Conservation (phyloP, 2,113 vertebrate genomes). For the Synchiropus splendidus region DNA sequence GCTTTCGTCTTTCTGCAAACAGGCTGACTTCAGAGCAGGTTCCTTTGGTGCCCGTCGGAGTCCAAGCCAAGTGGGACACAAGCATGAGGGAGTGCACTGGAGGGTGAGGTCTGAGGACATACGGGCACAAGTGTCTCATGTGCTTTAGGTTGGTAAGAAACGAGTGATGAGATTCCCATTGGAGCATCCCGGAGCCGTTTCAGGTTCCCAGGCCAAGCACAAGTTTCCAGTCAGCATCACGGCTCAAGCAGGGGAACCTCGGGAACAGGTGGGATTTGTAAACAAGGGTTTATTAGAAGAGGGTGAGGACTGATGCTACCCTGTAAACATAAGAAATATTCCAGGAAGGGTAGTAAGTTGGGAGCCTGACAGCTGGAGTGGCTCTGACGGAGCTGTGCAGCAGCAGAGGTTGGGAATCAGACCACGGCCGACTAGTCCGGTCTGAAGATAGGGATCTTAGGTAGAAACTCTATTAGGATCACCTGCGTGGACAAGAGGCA, state of each 20-base stretch:
- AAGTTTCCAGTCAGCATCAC: too few relatives aligned
- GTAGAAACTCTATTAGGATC: slow-evolving; percentile 99
- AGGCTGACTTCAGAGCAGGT: too few relatives aligned
- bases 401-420: slow-evolving; percentile 70
- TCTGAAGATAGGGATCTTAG: slow-evolving; percentile 99
- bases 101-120: slow-evolving; percentile 7
- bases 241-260: too few relatives aligned
- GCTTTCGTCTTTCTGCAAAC: too few relatives aligned
- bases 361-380: slow-evolving; percentile 20
- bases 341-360: slow-evolving; percentile 7
- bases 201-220: not conserved
- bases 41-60: not conserved
- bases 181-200: slow-evolving; percentile 14
- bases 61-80: not conserved
- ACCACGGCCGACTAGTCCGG: slow-evolving; percentile 79
- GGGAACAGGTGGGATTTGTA: slow-evolving; percentile 27
- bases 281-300: slow-evolving; percentile 23
- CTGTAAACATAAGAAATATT: slow-evolving; percentile 53
- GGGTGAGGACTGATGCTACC: slow-evolving; percentile 15
- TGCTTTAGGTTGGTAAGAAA: slow-evolving; percentile 26
- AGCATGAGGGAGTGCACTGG: slow-evolving; percentile 8
- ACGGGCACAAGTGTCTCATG: slow-evolving; percentile 23
- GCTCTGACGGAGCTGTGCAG: too few relatives aligned
- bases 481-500: slow-evolving; percentile 69
- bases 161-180: slow-evolving; percentile 34